Evolutionary conservation across 2,888 invertebrate genomes (phyloP).

Genomic region (Erebia palarica): DNA sequence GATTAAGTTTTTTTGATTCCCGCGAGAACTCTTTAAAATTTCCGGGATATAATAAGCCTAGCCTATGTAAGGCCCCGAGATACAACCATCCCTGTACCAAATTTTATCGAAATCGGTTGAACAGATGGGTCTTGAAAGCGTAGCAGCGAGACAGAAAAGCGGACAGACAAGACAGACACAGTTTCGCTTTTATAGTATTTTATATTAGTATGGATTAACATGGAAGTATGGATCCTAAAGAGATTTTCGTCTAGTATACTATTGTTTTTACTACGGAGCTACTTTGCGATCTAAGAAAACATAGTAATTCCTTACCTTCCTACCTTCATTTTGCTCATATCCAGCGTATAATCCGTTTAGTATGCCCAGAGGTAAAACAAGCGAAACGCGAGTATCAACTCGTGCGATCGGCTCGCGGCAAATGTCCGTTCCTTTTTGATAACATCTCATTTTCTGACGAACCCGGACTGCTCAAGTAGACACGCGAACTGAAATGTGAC

Average conservation of each 20-base stretch:
- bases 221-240: no score
- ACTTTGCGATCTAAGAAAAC: background rate
- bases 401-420: constrained; percentile 32
- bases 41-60: no score
- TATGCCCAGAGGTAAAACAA: constrained; percentile 37
- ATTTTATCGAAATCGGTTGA: no score
- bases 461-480: constrained; percentile 15
- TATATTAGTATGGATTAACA: no score
- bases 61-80: no score
- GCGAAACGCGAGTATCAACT: constrained; percentile 35
- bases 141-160: no score
- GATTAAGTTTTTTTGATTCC: no score
- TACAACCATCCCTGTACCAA: no score
- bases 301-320: constrained; percentile 9
- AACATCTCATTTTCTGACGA: constrained; percentile 24
- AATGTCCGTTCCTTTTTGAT: constrained; percentile 33
- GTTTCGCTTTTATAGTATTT: no score
- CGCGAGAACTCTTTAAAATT: no score
- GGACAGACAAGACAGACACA: no score
- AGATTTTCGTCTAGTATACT: background rate
- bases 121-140: no score
- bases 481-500: constrained; percentile 9
- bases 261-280: background rate
- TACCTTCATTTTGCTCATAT: constrained; percentile 15
- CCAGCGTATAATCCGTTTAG: constrained; percentile 28